These are phyloP conservation scores for Micropoecilia bifurca DNA, from an alignment of 2,797 vertebrate species.

Conservation along the genomic window DNA sequence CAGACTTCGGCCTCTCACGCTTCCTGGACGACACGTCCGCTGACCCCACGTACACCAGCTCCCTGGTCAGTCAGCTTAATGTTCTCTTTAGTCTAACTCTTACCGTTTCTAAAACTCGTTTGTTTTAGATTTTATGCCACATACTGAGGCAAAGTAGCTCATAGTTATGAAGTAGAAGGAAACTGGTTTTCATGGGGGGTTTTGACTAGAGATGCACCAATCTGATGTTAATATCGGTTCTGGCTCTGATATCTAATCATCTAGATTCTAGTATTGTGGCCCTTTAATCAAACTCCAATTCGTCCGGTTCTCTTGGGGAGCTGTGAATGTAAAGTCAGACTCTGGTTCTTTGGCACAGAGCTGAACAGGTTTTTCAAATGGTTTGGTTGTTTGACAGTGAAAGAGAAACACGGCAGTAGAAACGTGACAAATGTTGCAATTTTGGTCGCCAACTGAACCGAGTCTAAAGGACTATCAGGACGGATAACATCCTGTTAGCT, in stretches of 20 bases:
- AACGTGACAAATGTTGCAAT: neutral
- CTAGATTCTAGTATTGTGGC: too few species aligned
- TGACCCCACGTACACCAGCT: slow-evolving; percentile 98
- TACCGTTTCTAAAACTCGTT: neutral
- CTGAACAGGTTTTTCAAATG: neutral
- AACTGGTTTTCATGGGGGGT: neutral
- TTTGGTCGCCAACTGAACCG: neutral
- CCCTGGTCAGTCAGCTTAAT: slow-evolving; percentile 85
- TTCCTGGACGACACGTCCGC: slow-evolving; percentile 95
- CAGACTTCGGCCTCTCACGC: slow-evolving; percentile 96
- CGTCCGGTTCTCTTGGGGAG: neutral
- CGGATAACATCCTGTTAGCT: neutral
- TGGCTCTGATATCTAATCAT: too few species aligned
- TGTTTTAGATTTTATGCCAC: neutral
- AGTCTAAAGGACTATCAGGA: neutral
- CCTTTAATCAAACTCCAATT: neutral
- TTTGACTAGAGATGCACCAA: too few species aligned
- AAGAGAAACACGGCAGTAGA: neutral
- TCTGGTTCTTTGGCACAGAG: neutral
- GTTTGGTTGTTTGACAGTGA: neutral
- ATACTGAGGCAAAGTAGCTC: neutral
- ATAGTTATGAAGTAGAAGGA: neutral
- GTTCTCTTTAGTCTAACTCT: neutral
- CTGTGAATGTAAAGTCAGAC: neutral
- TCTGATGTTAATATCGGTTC: too few species aligned